A percentile compares a stretch with the other conserved stretches of the same genome.
These are phyloP conservation scores for Aspidiotus destructor DNA, from an alignment of 2,888 invertebrate species.

Conservation along the genomic window DNA sequence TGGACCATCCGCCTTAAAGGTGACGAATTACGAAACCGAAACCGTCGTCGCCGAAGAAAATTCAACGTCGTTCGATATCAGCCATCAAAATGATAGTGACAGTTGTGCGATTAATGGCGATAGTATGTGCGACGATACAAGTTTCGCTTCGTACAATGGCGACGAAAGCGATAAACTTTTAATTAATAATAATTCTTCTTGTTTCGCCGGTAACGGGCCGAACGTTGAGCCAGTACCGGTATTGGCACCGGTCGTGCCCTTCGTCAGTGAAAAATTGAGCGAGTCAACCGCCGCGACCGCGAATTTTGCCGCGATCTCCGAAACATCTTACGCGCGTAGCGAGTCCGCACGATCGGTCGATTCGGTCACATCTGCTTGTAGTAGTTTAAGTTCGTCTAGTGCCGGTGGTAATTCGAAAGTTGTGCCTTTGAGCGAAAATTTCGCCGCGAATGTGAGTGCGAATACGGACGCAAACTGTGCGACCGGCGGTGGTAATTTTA, in stretches of 20 bases:
- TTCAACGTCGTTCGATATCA: slow-evolving; percentile 8
- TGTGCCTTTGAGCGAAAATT: slow-evolving; percentile 17
- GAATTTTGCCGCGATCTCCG: slow-evolving; percentile 19
- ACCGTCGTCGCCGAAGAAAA: background rate
- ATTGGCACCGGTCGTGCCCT: background rate
- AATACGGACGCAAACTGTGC: slow-evolving; percentile 5
- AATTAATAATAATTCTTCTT: slow-evolving; percentile 12
- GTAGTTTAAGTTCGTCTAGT: slow-evolving; percentile 37
- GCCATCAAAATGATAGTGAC: background rate
- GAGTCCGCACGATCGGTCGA: slow-evolving; percentile 51
- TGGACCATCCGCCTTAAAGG: slow-evolving; percentile 26
- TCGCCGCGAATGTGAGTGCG: slow-evolving; percentile 20
- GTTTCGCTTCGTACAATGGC: slow-evolving; percentile 15
- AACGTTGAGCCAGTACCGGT: background rate
- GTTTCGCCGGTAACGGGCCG: background rate
- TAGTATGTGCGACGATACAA: slow-evolving; percentile 9
- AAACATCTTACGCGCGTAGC: slow-evolving; percentile 42
- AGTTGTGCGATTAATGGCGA: slow-evolving; percentile 20
- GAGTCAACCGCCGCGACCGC: slow-evolving; percentile 10
- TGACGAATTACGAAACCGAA: slow-evolving; percentile 2
- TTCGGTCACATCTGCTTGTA: slow-evolving; percentile 49
- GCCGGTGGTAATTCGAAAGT: slow-evolving; percentile 15
- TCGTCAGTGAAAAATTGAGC: slow-evolving; percentile 11
- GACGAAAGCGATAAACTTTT: slow-evolving; percentile 17
- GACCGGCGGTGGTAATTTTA: slow-evolving; percentile 38